Evolutionary conservation across 1,140 invertebrate species (phyloP), one percentile per base, ranked within the genome.

Genomic region (Harlomillsia oculata): DNA sequence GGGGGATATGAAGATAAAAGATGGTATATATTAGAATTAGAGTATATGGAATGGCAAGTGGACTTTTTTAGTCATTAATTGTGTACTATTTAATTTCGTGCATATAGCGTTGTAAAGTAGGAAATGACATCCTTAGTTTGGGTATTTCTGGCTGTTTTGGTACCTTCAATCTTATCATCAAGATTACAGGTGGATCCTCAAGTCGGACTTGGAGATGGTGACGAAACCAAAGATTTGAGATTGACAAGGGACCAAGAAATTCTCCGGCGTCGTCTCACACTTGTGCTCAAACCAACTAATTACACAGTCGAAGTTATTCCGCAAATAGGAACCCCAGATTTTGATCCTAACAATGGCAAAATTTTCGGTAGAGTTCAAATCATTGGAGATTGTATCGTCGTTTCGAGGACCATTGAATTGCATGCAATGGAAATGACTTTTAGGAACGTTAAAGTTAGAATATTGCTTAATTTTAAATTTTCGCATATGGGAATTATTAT

Each of bases 301-400:
- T 56, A 56, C 13, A 5, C 37, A 16, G 20, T 56, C 11, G 13
- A 30, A 40, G 51, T 57, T 36, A 46, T 39, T 13, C 46, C 46
- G 1, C 43, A 51, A 18, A 4, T 57, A 2, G 41, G 32, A 5
- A 26, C 5, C 13, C 4, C 5, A 4, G 4, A 20, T 39, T 25
- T 1, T 9, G 6, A 16, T 8, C n/a, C 11, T 28, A 16, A 30
- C 20, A 6, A 40, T 2, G 50, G 40, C 14, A 43, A 11, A 14
- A 41, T 41, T 16, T 48, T 48, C 34, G 55, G 55, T 25, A 50
- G 14, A 16, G 48, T 57, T 18, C 5, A 13, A 1, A 57, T 57
- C 20, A 37, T 8, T 6, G 37, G 41, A 3, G 39, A 57, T 11
- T 50, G 46, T 32, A 11, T 43, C 2, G 13, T 36, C 21, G 1